Percentiles rank a stretch among this genome's conserved stretches.
phyloP scores from a whole-genome alignment of 35 echinoderm and acorn worm species.

The Ophioderma brevispina region DNA sequence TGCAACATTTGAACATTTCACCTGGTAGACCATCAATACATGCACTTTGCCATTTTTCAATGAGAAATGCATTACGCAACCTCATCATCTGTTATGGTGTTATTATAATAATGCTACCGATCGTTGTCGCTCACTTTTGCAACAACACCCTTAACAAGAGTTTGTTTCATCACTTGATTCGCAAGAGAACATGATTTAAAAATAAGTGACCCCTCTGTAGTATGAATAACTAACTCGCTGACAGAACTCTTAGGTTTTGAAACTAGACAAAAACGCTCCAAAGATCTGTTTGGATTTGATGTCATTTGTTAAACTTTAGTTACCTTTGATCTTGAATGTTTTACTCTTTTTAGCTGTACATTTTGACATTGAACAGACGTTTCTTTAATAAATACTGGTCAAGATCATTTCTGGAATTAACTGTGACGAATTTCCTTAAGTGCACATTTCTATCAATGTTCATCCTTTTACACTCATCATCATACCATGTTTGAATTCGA shows the following conservation, averaged over 20 bases:
- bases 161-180: too few species aligned
- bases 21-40: background rate
- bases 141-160: too few species aligned
- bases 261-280: background rate
- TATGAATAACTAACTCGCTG: background rate
- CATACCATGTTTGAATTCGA: background rate
- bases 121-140: too few species aligned
- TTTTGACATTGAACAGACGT: background rate
- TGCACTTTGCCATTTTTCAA: background rate
- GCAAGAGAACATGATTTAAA: background rate
- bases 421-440: background rate
- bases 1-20: background rate
- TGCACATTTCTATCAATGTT: background rate
- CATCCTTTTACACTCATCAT: background rate
- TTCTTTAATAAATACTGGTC: background rate
- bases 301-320: background rate
- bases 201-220: background rate
- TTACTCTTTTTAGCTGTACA: background rate
- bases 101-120: background rate
- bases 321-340: background rate
- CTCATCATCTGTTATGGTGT: background rate
- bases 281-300: background rate
- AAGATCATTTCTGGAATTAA: background rate
- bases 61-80: background rate
- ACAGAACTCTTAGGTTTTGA: background rate